Conservation (phyloP, 2,797 vertebrate species). For the Pseudomugil tenellus region DNA sequence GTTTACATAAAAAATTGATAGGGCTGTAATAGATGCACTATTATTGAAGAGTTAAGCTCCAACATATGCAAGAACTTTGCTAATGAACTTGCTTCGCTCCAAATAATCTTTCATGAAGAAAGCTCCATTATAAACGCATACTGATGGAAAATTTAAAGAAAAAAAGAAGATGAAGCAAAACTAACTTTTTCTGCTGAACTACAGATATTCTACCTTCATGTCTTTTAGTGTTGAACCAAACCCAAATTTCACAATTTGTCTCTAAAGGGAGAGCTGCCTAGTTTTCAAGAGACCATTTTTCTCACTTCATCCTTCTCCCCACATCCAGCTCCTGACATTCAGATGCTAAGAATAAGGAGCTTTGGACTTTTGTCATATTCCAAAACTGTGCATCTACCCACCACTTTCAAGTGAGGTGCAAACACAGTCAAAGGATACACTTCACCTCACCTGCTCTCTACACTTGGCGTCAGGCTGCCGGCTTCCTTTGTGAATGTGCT, state of each 20-base stretch:
- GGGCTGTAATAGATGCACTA: no score
- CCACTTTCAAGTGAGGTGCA: conserved; percentile 21
- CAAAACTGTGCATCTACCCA: conserved; percentile 25
- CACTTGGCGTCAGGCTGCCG: conserved; percentile 47
- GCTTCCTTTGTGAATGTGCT: conserved; percentile 41
- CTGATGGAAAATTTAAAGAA: not conserved
- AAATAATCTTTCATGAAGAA: conserved; percentile 15
- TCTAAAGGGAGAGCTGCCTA: conserved; percentile 35
- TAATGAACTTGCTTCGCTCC: not conserved
- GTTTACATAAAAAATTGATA: no score
- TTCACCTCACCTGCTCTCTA: conserved; percentile 39
- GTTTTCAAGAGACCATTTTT: conserved; percentile 42
- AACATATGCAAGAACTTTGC: not conserved
- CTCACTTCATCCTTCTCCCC: conserved; percentile 48
- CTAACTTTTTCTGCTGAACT: conserved; percentile 22
- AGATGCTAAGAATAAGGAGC: conserved; percentile 24
- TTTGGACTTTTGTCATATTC: conserved; percentile 27
- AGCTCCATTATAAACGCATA: conserved; percentile 16
- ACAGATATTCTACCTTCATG: conserved; percentile 31
- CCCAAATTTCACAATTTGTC: conserved; percentile 42
- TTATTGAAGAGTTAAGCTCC: no score
- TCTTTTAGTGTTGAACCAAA: conserved; percentile 26
- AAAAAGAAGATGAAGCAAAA: not conserved
- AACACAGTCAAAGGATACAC: conserved; percentile 33
- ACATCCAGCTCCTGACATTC: conserved; percentile 33